phyloP scores from a whole-genome alignment of 2,888 invertebrate species.

The Euphydryas editha region DNA sequence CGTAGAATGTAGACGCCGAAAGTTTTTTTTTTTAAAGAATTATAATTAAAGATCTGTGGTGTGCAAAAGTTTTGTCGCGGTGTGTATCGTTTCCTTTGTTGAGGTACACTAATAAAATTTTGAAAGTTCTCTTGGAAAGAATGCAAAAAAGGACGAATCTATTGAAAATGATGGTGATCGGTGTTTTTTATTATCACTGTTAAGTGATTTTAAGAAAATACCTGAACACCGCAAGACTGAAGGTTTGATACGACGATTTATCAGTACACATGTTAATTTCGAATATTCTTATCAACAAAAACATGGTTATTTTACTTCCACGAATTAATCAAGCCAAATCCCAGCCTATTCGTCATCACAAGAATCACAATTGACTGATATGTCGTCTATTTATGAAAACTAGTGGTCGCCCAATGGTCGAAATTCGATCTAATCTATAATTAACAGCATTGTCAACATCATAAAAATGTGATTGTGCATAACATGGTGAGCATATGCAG shows the following conservation, averaged over 20 bases:
- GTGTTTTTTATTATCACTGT: conserved; percentile 20
- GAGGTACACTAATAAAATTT: conserved; percentile 33
- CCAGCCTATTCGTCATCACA: conserved; percentile 32
- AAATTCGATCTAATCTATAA: too few relatives aligned
- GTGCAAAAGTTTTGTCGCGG: too few relatives aligned
- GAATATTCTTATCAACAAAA: conserved; percentile 34
- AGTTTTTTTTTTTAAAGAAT: too few relatives aligned
- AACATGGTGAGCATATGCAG: too few relatives aligned
- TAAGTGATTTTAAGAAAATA: conserved; percentile 20
- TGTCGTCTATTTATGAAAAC: conserved; percentile 32
- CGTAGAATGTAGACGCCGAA: too few relatives aligned
- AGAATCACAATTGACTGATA: conserved; percentile 33
- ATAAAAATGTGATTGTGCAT: too few relatives aligned
- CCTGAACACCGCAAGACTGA: conserved; percentile 17
- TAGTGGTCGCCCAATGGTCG: too few relatives aligned
- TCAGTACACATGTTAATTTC: conserved; percentile 28
- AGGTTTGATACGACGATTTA: conserved; percentile 26
- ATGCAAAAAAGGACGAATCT: conserved; percentile 32
- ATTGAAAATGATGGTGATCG: conserved; percentile 29
- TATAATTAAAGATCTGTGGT: too few relatives aligned
- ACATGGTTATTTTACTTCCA: conserved; percentile 29
- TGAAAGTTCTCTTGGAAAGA: conserved; percentile 28
- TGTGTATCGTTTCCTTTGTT: too few relatives aligned
- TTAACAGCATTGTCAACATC: too few relatives aligned
- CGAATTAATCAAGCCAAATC: conserved; percentile 34